Base-by-base conservation (phyloP, 1,140 invertebrate genomes). In the Halictus rubicundus region DNA sequence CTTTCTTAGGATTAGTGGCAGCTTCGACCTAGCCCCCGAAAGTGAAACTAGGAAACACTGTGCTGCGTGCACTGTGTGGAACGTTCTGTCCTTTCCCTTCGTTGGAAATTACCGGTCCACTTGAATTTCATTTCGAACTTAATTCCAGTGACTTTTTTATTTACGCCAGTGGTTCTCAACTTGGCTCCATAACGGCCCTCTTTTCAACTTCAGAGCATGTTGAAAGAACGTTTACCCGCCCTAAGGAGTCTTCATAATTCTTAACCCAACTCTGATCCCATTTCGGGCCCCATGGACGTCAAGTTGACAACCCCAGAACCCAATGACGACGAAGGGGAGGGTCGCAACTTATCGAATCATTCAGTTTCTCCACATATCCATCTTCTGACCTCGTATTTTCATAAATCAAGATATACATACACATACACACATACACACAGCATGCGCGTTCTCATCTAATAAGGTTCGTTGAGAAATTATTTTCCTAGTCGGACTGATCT, bases 1-100 rank as follows among this genome's bases (percentile, higher is more conserved):
- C 85, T 83, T 82, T 66, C 78, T 74, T 86, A 86, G 81, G 57
- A 83, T 86, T 86, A 87, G 73, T 83, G 65, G 81, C 81, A 83
- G 78, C 76, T 87, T 87, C 73, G 84, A 86, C 84, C 84, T 86
- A 86, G 76, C 68, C 27, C 69, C 61, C 19, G 1, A 37, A 59
- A 71, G 32, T 65, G 59, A 64, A 71, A 57, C 27, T 61, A 80
- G 66, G 39, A 61, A 71, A 49, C 65, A 84, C 46, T 77, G 37
- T 65, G 16, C 46, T 9, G 39, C 39, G 49, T 16, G 16, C 37
- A n/a, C 19, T 7, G 37, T 78, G 71, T 76, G 32, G 57, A 76
- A 57, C 25, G 52, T 54, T 60, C 16, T 52, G 32, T 65, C 72
- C 80, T 74, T 39, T 70, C 46, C 39, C 42, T 69, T 21, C 14